These are phyloP conservation scores for Conomelus anceps DNA, from an alignment of 2,888 invertebrate species.

Conservation along the genomic window DNA sequence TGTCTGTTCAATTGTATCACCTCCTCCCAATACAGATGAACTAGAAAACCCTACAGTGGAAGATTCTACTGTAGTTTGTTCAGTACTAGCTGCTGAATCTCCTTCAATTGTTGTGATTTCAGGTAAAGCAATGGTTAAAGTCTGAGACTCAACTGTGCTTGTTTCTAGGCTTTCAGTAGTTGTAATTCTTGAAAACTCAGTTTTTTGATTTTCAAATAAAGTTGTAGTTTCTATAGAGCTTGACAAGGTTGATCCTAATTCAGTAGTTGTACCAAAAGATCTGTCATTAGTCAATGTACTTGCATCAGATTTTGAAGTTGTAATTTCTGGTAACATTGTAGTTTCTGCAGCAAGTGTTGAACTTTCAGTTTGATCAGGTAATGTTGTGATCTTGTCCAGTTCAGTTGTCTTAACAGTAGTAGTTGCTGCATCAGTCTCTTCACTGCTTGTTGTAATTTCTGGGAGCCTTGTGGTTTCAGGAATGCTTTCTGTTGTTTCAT, in stretches of 20 bases:
- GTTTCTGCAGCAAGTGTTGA: not conserved
- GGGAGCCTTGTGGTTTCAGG: not conserved
- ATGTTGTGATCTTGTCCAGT: conserved; percentile 9
- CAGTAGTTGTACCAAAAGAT: too few relatives aligned
- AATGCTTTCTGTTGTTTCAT: conserved; percentile 3
- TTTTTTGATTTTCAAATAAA: not conserved
- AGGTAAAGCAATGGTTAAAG: not conserved
- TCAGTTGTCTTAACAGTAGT: conserved; percentile 32
- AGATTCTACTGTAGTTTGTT: not conserved
- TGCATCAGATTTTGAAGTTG: not conserved
- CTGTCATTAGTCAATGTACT: not conserved
- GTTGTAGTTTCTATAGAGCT: not conserved
- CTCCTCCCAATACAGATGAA: not conserved
- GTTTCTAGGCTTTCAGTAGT: not conserved
- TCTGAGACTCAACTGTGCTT: not conserved
- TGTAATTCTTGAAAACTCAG: not conserved
- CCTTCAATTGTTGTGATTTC: not conserved
- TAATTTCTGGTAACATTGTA: not conserved
- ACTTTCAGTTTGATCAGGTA: conserved; percentile 6
- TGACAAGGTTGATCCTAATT: not conserved
- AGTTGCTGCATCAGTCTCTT: conserved; percentile 20
- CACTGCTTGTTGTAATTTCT: conserved; percentile 16
- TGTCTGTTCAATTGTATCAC: not conserved
- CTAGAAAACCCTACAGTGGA: conserved; percentile 24
- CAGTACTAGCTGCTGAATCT: not conserved